Conservation (phyloP, 1,140 invertebrate genomes). For the Hylyphantes graminicola region DNA sequence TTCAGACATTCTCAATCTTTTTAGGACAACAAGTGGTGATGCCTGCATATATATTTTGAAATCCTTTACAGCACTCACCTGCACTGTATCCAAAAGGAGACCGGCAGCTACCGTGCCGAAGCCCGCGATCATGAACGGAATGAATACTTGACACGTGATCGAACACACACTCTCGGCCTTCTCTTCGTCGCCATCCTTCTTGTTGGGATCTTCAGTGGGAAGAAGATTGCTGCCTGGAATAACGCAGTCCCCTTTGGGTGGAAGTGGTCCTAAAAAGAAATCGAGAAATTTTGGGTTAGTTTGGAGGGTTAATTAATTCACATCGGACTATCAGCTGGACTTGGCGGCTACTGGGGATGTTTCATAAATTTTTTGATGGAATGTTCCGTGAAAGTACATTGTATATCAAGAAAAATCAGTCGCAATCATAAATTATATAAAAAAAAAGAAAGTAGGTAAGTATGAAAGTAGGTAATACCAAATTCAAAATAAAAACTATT, state of each 20-base stretch:
- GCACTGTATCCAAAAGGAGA: constrained; percentile 70
- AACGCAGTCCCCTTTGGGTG: constrained; percentile 5
- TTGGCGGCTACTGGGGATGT: no score
- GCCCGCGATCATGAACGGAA: constrained; percentile 71
- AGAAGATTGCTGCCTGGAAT: constrained; percentile 2
- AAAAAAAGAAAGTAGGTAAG: not conserved
- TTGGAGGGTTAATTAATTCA: no score
- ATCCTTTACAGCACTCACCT: constrained; percentile 42
- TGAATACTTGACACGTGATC: constrained; percentile 68
- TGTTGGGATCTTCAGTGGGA: not conserved
- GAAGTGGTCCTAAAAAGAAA: constrained; percentile 26
- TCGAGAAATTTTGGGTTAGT: no score
- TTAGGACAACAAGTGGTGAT: no score
- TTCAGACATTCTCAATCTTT: no score
- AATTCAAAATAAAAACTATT: no score
- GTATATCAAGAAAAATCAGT: no score
- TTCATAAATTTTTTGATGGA: no score
- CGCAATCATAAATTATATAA: no score
- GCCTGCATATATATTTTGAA: not conserved
- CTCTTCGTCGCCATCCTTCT: not conserved
- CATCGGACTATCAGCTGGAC: no score
- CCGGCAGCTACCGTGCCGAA: constrained; percentile 72
- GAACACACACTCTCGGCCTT: constrained; percentile 43
- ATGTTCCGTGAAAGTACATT: no score
- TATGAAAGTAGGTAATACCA: no score